Evolutionary conservation across 2,888 invertebrate species (phyloP).

Genomic region (Adineta ricciae): DNA sequence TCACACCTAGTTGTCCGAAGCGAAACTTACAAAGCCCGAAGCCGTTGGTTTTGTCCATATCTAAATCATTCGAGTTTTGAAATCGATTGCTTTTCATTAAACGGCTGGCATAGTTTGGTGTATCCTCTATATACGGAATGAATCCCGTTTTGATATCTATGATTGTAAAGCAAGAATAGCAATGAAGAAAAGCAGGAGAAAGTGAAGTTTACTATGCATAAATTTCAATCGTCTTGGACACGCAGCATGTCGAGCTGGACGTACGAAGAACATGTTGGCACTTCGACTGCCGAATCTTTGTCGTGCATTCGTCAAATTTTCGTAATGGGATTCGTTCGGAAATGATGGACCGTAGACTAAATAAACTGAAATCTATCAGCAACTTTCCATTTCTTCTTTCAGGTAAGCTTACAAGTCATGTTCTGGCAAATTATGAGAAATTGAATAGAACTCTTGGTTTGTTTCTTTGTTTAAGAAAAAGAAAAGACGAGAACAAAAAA

Average conservation of each 20-base stretch:
- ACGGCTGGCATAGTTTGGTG: background rate
- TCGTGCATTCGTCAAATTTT: background rate
- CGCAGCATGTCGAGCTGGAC: background rate
- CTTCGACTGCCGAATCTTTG: background rate
- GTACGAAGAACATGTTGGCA: slow-evolving; percentile 8
- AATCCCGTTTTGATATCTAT: background rate
- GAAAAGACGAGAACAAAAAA: background rate
- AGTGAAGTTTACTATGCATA: background rate
- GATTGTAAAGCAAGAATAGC: background rate
- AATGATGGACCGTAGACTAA: background rate
- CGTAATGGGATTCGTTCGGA: background rate
- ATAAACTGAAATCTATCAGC: background rate
- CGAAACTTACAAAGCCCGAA: background rate
- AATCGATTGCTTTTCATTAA: background rate
- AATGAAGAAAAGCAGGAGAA: background rate
- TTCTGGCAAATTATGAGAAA: background rate
- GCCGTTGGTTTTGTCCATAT: background rate
- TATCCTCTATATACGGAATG: background rate
- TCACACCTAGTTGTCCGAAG: background rate
- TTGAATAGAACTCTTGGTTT: background rate
- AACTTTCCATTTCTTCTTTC: background rate
- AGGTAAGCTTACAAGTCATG: background rate
- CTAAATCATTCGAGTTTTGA: background rate
- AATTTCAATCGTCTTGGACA: slow-evolving; percentile 11
- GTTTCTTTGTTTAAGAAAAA: background rate